These are phyloP conservation scores for Platycercus adscitus DNA, from an alignment of 2,113 vertebrate species.

Conservation along the genomic window DNA sequence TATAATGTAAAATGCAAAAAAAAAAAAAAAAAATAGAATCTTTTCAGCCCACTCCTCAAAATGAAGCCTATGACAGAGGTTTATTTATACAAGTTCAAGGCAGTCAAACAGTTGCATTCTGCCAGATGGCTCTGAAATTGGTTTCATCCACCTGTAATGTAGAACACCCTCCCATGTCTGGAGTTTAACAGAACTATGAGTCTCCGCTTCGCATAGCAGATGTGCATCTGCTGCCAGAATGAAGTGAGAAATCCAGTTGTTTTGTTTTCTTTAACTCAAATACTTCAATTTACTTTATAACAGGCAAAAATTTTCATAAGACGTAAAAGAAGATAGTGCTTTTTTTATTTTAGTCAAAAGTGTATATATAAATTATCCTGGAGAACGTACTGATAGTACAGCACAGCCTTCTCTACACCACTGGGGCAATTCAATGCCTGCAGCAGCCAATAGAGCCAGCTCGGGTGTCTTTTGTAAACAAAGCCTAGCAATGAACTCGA, in stretches of 20 bases:
- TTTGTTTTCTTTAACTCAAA: background rate
- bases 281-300: background rate
- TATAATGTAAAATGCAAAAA: background rate
- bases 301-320: background rate
- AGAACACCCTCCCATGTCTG: background rate
- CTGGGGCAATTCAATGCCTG: background rate
- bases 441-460: background rate
- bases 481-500: background rate
- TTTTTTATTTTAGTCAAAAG: background rate
- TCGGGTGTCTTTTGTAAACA: background rate
- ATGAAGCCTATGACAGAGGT: background rate
- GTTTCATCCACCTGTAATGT: background rate
- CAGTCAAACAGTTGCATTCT: background rate
- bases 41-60: background rate
- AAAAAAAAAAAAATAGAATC: background rate
- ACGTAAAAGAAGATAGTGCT: background rate
- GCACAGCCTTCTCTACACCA: background rate
- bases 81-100: background rate
- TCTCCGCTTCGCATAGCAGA: background rate
- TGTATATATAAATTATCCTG: background rate
- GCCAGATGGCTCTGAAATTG: background rate
- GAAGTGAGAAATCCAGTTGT: background rate
- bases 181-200: background rate
- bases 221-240: background rate
- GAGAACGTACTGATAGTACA: background rate